These are phyloP conservation scores for Scaptomyza hsui DNA, from an alignment of 1,140 invertebrate genomes.

Conservation along the genomic window DNA sequence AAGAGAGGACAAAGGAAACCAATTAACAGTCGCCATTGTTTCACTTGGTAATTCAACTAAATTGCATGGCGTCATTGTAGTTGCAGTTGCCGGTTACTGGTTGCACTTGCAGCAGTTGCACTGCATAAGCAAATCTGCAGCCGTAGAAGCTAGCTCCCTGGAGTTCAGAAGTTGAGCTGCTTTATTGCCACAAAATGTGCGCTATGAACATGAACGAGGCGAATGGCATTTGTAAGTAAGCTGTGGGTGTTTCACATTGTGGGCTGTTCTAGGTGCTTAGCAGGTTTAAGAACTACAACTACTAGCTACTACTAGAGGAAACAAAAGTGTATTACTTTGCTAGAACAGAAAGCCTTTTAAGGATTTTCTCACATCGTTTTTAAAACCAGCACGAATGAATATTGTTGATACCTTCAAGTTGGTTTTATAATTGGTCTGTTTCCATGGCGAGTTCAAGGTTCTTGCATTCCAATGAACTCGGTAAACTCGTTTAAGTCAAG, in stretches of 20 bases:
- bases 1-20: conserved; percentile 74
- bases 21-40: conserved; percentile 82
- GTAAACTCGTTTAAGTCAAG: not conserved
- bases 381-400: not conserved
- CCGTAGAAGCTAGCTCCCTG: conserved; percentile 9
- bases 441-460: not conserved
- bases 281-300: not conserved
- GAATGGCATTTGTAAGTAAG: not conserved
- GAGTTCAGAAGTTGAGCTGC: conserved; percentile 57
- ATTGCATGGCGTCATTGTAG: conserved; percentile 61
- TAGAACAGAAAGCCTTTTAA: no score
- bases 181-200: conserved; percentile 67
- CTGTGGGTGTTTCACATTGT: not conserved
- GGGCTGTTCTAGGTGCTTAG: conserved; percentile 6
- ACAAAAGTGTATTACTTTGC: conserved; percentile 12
- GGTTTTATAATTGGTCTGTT: not conserved
- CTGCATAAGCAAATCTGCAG: conserved; percentile 46
- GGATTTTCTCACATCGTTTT: conserved; percentile 13
- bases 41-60: conserved; percentile 83
- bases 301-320: not conserved
- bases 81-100: conserved; percentile 49
- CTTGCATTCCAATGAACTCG: not conserved
- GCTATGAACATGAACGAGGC: conserved; percentile 6
- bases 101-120: conserved; percentile 58
- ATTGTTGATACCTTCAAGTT: not conserved